Base-by-base conservation (phyloP, 2,888 invertebrate genomes). In the Physocephala rufipes region DNA sequence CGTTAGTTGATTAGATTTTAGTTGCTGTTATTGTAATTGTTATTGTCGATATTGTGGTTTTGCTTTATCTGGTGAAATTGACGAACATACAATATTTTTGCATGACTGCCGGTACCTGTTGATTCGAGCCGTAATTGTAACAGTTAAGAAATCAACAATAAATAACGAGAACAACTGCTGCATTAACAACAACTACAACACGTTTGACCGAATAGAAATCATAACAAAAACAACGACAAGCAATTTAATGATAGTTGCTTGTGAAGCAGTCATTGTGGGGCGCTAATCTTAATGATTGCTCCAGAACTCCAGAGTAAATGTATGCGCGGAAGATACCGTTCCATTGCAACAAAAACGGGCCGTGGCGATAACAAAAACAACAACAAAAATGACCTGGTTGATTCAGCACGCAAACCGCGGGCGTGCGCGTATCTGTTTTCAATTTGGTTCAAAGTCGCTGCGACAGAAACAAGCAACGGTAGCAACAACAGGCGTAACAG, bases 321-420 rank as follows among this genome's bases (percentile, higher is more conserved):
- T 36, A 68, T 68, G 68, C n/a, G n/a, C 68, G 62, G 68, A 68
- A 68, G 62, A 62, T 68, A 68, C 68, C 68, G 68, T 68, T 68
- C 16, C 49, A 30, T 53, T 21, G 51, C 61, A 62, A 43, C 36
- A 62, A 21, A 55, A 15, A 68, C 47, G 61, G 1, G 2, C 3
- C 51, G 51, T 26, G 24, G 55, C 21, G 19, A 15, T 24, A 55
- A 21, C 53, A 55, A 55, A 21, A 55, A 21, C 53, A 58, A 12
- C 58, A 58, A 2, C 58, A 58, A 15, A 26, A 58, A 58, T 58
- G 21, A 24, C 15, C 19, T 19, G 19, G 49, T 49, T 49, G 49
- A 19, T 19, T 19, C 49, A 49, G 15, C 59, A 59, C 59, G 28
- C 26, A 26, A 26, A 59, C 59, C 59, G 16, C 1, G 26, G 59